Base-by-base conservation (phyloP, 2,797 vertebrate species). In the Nyctibius grandis region DNA sequence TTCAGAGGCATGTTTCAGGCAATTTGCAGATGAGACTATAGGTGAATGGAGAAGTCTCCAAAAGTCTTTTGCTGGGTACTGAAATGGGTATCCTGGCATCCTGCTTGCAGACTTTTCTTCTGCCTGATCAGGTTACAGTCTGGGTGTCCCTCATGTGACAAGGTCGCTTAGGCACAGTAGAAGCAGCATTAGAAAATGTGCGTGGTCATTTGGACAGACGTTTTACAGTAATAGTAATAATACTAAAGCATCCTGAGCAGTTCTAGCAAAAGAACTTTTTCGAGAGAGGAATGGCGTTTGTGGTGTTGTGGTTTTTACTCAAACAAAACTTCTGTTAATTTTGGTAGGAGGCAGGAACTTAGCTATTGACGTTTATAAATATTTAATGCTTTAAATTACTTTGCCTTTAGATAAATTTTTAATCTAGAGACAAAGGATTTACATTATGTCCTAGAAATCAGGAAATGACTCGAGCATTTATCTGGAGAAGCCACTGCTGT, bases 361-460 rank as follows among this genome's bases (percentile, higher is more conserved):
- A 69, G 87, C 50, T 89, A 48, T 79, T 64, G 84, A 87, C 1
- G 8, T 48, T 85, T 85, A 64, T 95, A 78, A 95, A 97, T 97
- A 92, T 78, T 96, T 93, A 92, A 91, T 92, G 34, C 63, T 88
- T 89, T 78, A 86, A 85, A 88, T 93, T 83, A 89, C 90, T 82
- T 84, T 75, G 54, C 59, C 87, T 85, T 91, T 60, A 83, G 67
- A 96, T 87, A 83, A 95, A 96, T 94, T 82, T 95, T 96, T 96
- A 77, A 96, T 95, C 40, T 74, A 3, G 20, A 91, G 83, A 74
- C 83, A 70, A 88, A 67, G 59, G 57, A n/a, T 86, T 93, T 88
- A 53, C 38, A 33, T 86, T 85, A 53, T 50, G 7, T 81, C 51
- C 75, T 89, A 90, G 74, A 84, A 91, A 84, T 84, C 36, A 74